phyloP scores from a whole-genome alignment of 2,888 invertebrate species.

The Onthophagus sagittarius region DNA sequence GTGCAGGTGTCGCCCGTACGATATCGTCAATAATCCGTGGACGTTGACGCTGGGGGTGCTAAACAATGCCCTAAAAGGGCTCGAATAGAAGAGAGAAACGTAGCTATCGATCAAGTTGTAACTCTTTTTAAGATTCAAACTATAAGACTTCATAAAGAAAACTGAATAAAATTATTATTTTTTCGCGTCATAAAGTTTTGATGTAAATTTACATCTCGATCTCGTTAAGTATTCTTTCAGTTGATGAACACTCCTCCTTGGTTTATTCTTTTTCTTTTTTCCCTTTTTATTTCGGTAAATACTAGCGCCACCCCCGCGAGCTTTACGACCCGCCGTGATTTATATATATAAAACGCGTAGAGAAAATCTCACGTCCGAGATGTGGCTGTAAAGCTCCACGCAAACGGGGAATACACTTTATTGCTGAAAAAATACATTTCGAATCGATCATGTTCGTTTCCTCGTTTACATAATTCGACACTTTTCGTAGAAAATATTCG shows the following conservation, averaged over 20 bases:
- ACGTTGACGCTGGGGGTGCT: neutral
- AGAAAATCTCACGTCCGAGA: constrained; percentile 7
- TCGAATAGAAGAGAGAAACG: neutral
- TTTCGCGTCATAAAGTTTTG: neutral
- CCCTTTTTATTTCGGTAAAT: constrained; percentile 22
- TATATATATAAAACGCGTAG: constrained; percentile 5
- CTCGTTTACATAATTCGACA: constrained; percentile 8
- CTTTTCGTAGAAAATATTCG: constrained; percentile 1
- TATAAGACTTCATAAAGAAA: neutral
- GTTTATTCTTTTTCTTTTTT: neutral
- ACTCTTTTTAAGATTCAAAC: neutral
- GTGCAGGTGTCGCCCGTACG: neutral
- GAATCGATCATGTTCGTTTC: constrained; percentile 10
- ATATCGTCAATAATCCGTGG: neutral
- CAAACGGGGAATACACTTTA: constrained; percentile 9
- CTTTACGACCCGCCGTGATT: constrained; percentile 5
- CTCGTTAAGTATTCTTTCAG: neutral
- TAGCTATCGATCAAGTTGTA: neutral
- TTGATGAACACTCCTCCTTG: neutral
- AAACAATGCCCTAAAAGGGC: no score
- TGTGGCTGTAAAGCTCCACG: neutral
- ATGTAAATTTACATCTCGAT: neutral
- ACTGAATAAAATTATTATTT: neutral
- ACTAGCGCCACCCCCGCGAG: neutral
- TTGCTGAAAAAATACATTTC: constrained; percentile 12